Evolutionary conservation across 2,888 invertebrate genomes (phyloP), one percentile per base, ranked within the genome.

Genomic region (Clanis bilineata): DNA sequence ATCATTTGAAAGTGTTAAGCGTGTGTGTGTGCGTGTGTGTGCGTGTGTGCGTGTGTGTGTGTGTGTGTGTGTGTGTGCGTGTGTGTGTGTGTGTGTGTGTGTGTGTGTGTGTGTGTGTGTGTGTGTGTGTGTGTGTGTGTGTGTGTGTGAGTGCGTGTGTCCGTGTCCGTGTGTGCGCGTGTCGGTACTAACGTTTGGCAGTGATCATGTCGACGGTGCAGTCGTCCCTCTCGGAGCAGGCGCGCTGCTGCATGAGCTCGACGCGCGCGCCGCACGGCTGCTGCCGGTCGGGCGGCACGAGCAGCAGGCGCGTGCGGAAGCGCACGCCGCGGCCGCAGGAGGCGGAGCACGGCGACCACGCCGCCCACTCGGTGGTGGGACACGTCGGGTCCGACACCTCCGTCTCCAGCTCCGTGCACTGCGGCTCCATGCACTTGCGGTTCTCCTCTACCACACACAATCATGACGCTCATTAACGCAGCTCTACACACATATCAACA

Each of bases 301-400:
- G 85, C 81, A 91, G 82, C 65, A 97, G 91, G 4, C 98, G 93
- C 39, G 96, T 96, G 58, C 97, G 94, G 80, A 90, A 82, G n/a
- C 74, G 64, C 15, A 96, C 94, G 0, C 98, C 98, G 76, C 94
- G 94, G 0, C 98, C 98, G 80, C 98, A 98, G 6, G 96, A 94
- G 0, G 96, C 96, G 57, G 96, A 96, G 88, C 98, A 98, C 0
- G 98, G 96, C 60, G 97, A 97, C 98, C 98, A 98, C 68, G 96
- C 95, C 60, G 96, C 95, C 98, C 98, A 98, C 57, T 94, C 94
- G 0, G 96, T 96, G n/a, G 97, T 95, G 61, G 97, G 96, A 72
- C 96, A 96, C 70, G 90, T 64, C 0, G 95, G 94, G 88, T 95
- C 95, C 1, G 93, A 80, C 0, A 85, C 69, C 68, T 93, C 94